phyloP scores from a whole-genome alignment of 2,888 invertebrate genomes.

The Phasia obesa region DNA sequence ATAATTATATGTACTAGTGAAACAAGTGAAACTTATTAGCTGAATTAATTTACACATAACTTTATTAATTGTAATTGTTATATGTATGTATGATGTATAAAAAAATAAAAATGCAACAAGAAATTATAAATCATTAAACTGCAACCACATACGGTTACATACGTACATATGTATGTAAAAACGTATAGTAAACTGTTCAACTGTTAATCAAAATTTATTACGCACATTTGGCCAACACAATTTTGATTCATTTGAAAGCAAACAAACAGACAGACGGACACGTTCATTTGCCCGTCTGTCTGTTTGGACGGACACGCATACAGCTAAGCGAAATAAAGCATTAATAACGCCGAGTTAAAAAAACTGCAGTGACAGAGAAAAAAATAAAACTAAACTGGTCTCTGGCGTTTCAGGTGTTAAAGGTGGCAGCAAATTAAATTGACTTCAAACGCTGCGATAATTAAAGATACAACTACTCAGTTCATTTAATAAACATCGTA shows the following conservation, averaged over 20 bases:
- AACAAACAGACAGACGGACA: neutral
- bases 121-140: slow-evolving; percentile 31
- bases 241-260: slow-evolving; percentile 27
- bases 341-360: slow-evolving; percentile 42
- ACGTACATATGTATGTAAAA: too few relatives aligned
- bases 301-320: neutral
- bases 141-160: too few relatives aligned
- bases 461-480: slow-evolving; percentile 46
- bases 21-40: neutral
- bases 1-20: too few relatives aligned
- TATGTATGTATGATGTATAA: too few relatives aligned
- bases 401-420: slow-evolving; percentile 59
- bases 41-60: neutral
- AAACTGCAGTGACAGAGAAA: slow-evolving; percentile 31
- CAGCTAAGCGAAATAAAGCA: slow-evolving; percentile 49
- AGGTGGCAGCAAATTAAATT: slow-evolving; percentile 62
- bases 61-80: neutral
- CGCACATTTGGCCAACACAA: slow-evolving; percentile 30
- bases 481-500: slow-evolving; percentile 47
- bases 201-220: slow-evolving; percentile 53
- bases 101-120: slow-evolving; percentile 13
- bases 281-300: neutral
- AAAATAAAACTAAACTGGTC: slow-evolving; percentile 62
- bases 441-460: slow-evolving; percentile 52
- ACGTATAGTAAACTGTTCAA: slow-evolving; percentile 20